phyloP scores from a whole-genome alignment of 2,113 vertebrate species.

The Cheirogaleus medius region DNA sequence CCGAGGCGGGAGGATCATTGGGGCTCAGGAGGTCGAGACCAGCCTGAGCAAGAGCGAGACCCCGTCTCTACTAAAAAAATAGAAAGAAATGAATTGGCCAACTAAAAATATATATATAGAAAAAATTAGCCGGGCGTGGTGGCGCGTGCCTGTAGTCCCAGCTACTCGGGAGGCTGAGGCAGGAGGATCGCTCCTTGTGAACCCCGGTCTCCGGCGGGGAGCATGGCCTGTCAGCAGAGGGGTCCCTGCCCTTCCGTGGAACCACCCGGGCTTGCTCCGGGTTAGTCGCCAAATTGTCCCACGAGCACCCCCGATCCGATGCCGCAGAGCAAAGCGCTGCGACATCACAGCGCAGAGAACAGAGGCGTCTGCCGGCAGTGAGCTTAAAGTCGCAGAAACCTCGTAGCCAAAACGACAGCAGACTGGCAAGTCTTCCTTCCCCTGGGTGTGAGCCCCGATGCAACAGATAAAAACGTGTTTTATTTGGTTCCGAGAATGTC shows the following conservation, averaged over 20 bases:
- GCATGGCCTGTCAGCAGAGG: not conserved
- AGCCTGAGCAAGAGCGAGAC: too few species aligned
- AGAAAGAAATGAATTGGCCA: too few species aligned
- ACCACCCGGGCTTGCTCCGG: accelerated
- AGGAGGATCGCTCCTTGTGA: not conserved
- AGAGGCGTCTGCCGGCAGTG: not conserved
- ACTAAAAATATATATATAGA: too few species aligned
- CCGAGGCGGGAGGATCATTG: too few species aligned
- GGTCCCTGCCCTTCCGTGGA: not conserved
- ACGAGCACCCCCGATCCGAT: not conserved
- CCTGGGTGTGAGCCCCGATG: accelerated
- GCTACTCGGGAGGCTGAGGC: too few species aligned
- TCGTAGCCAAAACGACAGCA: not conserved
- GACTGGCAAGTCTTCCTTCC: not conserved
- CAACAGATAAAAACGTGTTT: not conserved
- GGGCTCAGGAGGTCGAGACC: too few species aligned
- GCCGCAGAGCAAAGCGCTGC: not conserved
- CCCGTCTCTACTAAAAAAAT: too few species aligned
- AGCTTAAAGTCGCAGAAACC: not conserved
- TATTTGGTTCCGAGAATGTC: not conserved
- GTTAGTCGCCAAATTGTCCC: not conserved
- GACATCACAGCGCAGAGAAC: not conserved
- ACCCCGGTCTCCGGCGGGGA: not conserved
- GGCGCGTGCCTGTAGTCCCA: too few species aligned
- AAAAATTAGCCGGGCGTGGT: too few species aligned